Evolutionary conservation across 1,140 invertebrate species (phyloP), one percentile per base, ranked within the genome.

Genomic region (Pollicipes pollicipes): DNA sequence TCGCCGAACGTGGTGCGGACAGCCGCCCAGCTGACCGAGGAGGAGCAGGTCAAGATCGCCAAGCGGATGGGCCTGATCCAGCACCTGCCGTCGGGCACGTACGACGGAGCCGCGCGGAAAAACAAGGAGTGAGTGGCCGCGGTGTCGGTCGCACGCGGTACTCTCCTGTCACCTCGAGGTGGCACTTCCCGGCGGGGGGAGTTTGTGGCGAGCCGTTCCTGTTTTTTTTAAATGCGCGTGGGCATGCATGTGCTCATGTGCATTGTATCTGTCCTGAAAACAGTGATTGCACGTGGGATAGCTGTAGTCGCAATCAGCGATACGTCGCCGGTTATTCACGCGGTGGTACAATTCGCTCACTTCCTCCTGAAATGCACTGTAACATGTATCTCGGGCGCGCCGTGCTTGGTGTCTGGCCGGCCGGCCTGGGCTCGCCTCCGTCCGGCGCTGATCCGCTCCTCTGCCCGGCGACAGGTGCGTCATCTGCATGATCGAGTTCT

Each of bases 401-500:
- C n/a, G n/a, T n/a, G n/a, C n/a, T n/a, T n/a, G n/a, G n/a, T n/a
- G n/a, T n/a, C n/a, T n/a, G n/a, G n/a, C n/a, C n/a, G n/a, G n/a
- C n/a, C n/a, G n/a, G n/a, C n/a, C n/a, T n/a, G n/a, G n/a, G n/a
- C n/a, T n/a, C n/a, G n/a, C n/a, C n/a, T n/a, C n/a, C n/a, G n/a
- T n/a, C n/a, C n/a, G n/a, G n/a, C n/a, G n/a, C 32, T 69, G 64
- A 69, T 16, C 29, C 35, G 17, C 26, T 1, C 32, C 32, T 28
- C 35, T 3, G 13, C 3, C 27, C 4, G 1, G 13, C 29, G 13
- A 26, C 79, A 88, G 87, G 75, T 97, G 93, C 82, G 92, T 93
- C 17, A 97, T 97, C 77, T 97, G 93, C 79, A 95, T 97, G 93
- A 87, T 90, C 76, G 94, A 97, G 77, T 91, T 95, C 79, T 80